Evolutionary conservation across 1,140 invertebrate species (phyloP).

Genomic region (Drosophila punjabiensis): DNA sequence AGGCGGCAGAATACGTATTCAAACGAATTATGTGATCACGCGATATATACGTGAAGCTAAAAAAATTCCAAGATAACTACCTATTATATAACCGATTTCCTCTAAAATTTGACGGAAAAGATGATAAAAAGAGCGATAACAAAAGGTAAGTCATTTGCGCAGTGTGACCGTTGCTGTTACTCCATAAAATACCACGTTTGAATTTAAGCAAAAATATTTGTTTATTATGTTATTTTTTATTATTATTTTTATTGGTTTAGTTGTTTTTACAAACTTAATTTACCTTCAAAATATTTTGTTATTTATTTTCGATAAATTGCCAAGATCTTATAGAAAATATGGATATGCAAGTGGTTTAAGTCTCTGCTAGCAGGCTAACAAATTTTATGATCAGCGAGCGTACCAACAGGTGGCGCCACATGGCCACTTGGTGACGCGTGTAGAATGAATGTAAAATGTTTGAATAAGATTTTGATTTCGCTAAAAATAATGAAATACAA

Average conservation of each 20-base stretch:
- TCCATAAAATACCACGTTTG: too few relatives aligned
- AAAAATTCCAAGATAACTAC: not conserved
- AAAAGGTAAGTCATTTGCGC: conserved; percentile 9
- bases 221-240: not conserved
- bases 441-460: not conserved
- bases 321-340: not conserved
- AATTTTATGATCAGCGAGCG: not conserved
- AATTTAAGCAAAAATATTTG: not conserved
- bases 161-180: not conserved
- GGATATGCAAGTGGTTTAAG: not conserved
- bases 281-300: too few relatives aligned
- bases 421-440: not conserved
- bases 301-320: too few relatives aligned
- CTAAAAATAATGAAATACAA: not conserved
- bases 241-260: not conserved
- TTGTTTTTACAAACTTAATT: too few relatives aligned
- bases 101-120: too few relatives aligned
- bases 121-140: not conserved
- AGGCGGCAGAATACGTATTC: too few relatives aligned
- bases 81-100: not conserved
- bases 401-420: conserved; percentile 4
- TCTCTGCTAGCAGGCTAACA: not conserved
- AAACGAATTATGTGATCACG: not conserved
- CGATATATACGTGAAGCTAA: not conserved
- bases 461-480: not conserved